These are phyloP conservation scores for Grammomys dolichurus DNA, from an alignment of 2,113 vertebrate genomes.

Conservation along the genomic window DNA sequence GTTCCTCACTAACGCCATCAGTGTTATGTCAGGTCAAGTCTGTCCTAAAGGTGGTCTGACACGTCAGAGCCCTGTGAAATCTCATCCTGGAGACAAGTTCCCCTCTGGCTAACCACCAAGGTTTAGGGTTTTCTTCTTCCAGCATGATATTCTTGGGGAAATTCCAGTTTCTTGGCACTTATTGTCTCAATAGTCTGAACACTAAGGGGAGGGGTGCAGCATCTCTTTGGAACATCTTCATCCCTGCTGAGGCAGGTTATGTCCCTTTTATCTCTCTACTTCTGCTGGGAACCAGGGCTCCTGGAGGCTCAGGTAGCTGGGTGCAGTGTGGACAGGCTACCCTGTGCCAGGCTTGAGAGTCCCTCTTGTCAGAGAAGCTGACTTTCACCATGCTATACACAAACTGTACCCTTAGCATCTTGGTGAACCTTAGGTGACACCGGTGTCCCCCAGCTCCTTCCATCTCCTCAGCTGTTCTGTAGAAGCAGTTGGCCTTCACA, in stretches of 20 bases:
- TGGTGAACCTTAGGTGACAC: neutral
- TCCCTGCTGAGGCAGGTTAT: neutral
- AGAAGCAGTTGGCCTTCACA: neutral
- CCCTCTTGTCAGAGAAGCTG: neutral
- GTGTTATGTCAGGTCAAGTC: neutral
- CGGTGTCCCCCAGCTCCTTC: neutral
- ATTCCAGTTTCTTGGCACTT: neutral
- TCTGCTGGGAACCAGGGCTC: neutral
- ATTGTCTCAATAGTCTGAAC: neutral
- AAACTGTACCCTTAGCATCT: neutral
- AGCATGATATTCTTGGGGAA: neutral
- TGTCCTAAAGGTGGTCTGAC: neutral
- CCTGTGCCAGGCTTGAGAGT: neutral
- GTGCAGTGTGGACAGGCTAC: too few relatives aligned
- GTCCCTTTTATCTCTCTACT: neutral
- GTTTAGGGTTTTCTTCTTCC: neutral
- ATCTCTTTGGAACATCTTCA: neutral
- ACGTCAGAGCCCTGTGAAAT: neutral
- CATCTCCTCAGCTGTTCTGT: too few relatives aligned
- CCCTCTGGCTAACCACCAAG: too few relatives aligned
- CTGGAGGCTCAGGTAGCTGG: neutral
- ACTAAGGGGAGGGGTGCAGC: too few relatives aligned
- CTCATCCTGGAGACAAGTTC: neutral
- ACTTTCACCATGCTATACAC: neutral
- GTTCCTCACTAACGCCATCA: neutral